Evolutionary conservation across 1,140 invertebrate species (phyloP), one percentile per base, ranked within the genome.

Genomic region (Drosophila pachea): DNA sequence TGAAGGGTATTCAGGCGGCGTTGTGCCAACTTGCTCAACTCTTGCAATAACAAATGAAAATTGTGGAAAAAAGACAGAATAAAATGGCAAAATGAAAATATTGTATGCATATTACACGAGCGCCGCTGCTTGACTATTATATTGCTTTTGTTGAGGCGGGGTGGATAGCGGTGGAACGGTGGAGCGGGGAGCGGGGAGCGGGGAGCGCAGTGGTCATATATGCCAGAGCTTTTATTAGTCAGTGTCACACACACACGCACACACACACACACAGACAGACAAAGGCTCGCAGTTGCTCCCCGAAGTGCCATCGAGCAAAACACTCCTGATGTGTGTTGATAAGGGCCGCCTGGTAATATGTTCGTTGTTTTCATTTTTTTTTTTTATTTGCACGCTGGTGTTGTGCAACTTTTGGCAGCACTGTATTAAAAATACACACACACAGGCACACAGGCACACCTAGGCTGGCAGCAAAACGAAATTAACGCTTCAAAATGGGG

Each of bases 41-140:
- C 59, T 62, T 53, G 59, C 54, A 76, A 77, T 76, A 86, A 86
- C 79, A 84, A 84, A 86, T 84, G 81, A 84, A 84, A 83, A 83
- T 81, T 78, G 75, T 76, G 76, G 63, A 79, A 79, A 78, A 81
- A 55, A 52, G 22, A 22, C 22, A 22, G 22, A 22, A 68, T 40
- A 62, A 68, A 62, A 56, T 45, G 49, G 66, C 58, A 40, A 68
- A 68, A 73, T 63, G 70, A 84, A 83, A 86, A 86, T 86, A 79
- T 83, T 79, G 72, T 76, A 83, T 68, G 64, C 63, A 72, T 83
- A 83, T 83, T 83, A 75, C 76, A 74, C 68, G 50, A 58, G 68
- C 56, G 62, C 58, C 58, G 72, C 56, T 62, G 78, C 66, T 79
- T 79, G 79, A 86, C 79, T 83, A 86, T 86, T 84, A 86, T 86